A percentile compares a stretch with the other conserved stretches of the same genome.
Conservation (phyloP, 1,140 invertebrate genomes). For the Chrysopa pallens region DNA sequence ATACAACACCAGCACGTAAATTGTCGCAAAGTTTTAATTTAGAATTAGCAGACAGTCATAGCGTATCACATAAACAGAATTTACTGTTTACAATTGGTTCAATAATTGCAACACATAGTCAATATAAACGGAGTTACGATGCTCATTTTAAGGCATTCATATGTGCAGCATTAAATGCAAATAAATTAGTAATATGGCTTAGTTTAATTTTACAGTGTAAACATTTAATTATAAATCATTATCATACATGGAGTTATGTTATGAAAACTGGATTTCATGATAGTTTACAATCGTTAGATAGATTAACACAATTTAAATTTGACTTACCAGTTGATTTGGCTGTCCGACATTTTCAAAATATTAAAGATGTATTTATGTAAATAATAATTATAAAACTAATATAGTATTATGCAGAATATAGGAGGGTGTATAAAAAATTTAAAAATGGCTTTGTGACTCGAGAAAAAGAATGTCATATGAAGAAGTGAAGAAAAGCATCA, state of each 20-base stretch:
- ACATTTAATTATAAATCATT: constrained; percentile 74
- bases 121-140: constrained; percentile 85
- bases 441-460: no score
- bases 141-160: constrained; percentile 98
- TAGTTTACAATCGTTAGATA: constrained; percentile 75
- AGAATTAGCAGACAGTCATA: constrained; percentile 73
- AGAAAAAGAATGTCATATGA: no score
- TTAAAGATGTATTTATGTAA: constrained; percentile 84
- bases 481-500: no score
- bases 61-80: constrained; percentile 79
- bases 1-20: constrained; percentile 85
- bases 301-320: constrained; percentile 71
- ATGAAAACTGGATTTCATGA: constrained; percentile 95
- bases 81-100: constrained; percentile 82
- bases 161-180: constrained; percentile 83
- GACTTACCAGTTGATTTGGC: constrained; percentile 90
- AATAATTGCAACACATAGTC: constrained; percentile 77
- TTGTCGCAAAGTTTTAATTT: constrained; percentile 97
- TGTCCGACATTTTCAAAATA: constrained; percentile 89
- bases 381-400: not conserved
- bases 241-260: constrained; percentile 89
- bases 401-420: no score
- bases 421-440: no score
- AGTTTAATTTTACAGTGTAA: constrained; percentile 82
- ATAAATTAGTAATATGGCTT: constrained; percentile 83